Base-by-base conservation (phyloP, 2,113 vertebrate genomes). In the Thamnaconus septentrionalis region DNA sequence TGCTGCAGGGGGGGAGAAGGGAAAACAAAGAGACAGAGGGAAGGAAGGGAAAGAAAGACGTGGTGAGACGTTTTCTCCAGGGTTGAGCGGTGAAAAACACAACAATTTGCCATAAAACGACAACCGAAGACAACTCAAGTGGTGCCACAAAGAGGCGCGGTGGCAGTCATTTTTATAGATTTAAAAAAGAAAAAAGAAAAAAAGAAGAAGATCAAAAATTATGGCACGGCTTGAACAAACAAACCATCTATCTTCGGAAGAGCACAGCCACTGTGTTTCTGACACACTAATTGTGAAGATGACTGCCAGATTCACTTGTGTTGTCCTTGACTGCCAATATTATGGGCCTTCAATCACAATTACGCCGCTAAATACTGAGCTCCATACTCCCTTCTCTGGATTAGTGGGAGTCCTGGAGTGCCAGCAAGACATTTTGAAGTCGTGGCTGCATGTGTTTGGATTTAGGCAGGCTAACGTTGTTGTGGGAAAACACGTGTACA, bases 1-100 rank as follows among this genome's bases (percentile, higher is more conserved):
- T 96, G 95, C 93, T 95, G 92, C 85, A 88, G 69, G 45, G 51
- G 51, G 43, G 53, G 49, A 1, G 47, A 53, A 50, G 5, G 3
- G 62, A 73, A 31, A 31, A 43, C 60, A 79, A 69, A 79, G 61
- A 84, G 78, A 84, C 62, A 87, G 73, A 81, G 68, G 71, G 56
- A 66, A 60, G 64, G 56, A 12, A 18, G 58, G 66, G 63, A 74
- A 31, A 31, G 64, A 56, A 63, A 41, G 52, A 73, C 10, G 3
- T 5, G 73, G 53, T 81, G 64, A 88, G 81, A 86, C 72, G 66
- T 78, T 76, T 83, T 51, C 55, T 72, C 59, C 58, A 51, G 53
- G 43, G 40, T 61, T 48, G 31, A 69, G 45, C 50, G 18, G 18
- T 67, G 47, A 48, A 73, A 66, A 80, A 76, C 50, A 67, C 42